Evolutionary conservation across 2,113 vertebrate genomes (phyloP).

Genomic region (Oncorhynchus kisutch): DNA sequence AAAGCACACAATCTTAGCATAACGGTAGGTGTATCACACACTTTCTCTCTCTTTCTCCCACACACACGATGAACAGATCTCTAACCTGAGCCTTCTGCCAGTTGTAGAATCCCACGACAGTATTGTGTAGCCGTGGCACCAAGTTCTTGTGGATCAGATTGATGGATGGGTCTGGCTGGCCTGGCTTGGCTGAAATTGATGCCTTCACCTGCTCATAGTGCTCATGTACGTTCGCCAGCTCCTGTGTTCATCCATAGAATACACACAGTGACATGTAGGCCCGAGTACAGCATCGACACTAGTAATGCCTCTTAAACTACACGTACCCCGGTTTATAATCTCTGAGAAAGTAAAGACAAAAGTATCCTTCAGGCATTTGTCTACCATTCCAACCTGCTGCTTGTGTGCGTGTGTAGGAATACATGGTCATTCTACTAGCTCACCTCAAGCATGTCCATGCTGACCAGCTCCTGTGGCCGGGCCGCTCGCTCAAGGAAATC

Average conservation of each 20-base stretch:
- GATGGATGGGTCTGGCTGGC: constrained; percentile 65
- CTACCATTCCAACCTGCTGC: neutral
- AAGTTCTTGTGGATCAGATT: constrained; percentile 81
- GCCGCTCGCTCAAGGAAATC: constrained; percentile 57
- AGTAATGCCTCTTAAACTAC: neutral
- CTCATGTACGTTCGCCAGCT: constrained; percentile 85
- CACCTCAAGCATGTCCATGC: constrained; percentile 64
- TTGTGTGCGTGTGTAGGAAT: neutral
- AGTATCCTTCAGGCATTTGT: neutral
- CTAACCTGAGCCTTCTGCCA: constrained; percentile 82
- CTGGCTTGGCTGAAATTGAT: constrained; percentile 60
- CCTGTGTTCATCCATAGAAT: constrained; percentile 67
- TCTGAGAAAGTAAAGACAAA: neutral
- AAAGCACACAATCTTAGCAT: neutral
- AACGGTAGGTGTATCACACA: neutral
- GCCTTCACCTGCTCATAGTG: constrained; percentile 88
- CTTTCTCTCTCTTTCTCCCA: neutral
- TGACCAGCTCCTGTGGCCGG: constrained; percentile 69
- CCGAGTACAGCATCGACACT: neutral
- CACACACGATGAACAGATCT: neutral
- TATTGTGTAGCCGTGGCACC: constrained; percentile 72
- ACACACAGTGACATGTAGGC: neutral
- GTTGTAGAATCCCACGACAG: constrained; percentile 77
- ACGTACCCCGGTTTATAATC: neutral
- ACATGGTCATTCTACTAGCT: neutral